Evolutionary conservation across 2,113 vertebrate genomes (phyloP), one percentile per base, ranked within the genome.

Genomic region (Daboia siamensis): DNA sequence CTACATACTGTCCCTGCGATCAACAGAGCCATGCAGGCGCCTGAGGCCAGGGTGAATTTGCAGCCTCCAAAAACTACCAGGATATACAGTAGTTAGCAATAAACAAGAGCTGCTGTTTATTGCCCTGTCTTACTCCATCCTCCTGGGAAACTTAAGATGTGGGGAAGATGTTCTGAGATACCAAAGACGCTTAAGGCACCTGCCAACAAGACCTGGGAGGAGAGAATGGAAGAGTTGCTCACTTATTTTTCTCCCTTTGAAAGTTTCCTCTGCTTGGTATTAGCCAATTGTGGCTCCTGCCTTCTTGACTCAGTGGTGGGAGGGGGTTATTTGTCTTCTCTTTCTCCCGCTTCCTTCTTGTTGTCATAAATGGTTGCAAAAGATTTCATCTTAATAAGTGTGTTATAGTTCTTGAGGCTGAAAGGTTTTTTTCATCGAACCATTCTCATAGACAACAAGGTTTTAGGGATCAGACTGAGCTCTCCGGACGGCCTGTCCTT

Each of bases 131-230:
- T 48, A 44, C 92, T 94, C 94, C 94, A 0, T 91, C 84, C 95
- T 88, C 95, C 91, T 91, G 87, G 95, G 95, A 93, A 94, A 91
- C 20, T 93, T 94, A 96, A 93, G 94, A 96, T 95, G 96, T 44
- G 94, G 29, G 86, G 87, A 95, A 93, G 39, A 92, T 94, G 94
- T 91, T 51, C 54, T 52, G 56, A 94, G 95, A 91, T 94, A 93
- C 93, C 0, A 44, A 0, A 93, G n/a, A 56, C 92, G 91, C 92
- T 93, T 64, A 44, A 0, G 91, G 91, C 94, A 94, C 51, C 90
- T 92, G 59, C 0, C 6, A 51, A 90, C 59, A 89, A 90, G 33
- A 87, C 51, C 54, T 17, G 5, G 4, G 91, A 52, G 86, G 33
- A 85, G 44, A 56, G 29, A 46, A 84, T 24, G 21, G 44, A 92